Evolutionary conservation across 2,888 invertebrate species (phyloP), one percentile per base, ranked within the genome.

Genomic region (Deilephila elpenor): DNA sequence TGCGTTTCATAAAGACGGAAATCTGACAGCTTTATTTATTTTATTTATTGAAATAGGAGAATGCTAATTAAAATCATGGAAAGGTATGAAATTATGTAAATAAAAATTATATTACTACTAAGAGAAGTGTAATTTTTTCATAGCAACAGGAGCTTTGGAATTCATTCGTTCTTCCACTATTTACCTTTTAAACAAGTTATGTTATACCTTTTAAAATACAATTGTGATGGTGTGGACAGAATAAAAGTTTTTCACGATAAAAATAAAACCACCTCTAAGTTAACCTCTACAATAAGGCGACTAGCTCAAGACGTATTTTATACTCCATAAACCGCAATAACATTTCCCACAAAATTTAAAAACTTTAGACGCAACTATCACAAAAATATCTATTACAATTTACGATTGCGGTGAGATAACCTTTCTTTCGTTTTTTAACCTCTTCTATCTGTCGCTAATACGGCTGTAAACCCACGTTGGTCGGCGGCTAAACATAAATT

Each of bases 401-500:
- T 37, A 62, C 62, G 37, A 62, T n/a, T 37, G 19, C 34, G 64
- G 5, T 20, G 25, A 4, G 51, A 20, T 44, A 20, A 29, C 25
- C 7, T 51, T 25, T 51, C 67, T 51, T 64, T 44, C 20, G 44
- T 25, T 11, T 17, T 37, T 17, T 64, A 64, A 67, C 51, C 51
- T 56, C n/a, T 59, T 59, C 59, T 73, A 56, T 67, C 72, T 67
- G 32, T 64, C 51, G 44, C 53, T 17, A 25, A 59, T 59, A 59
- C 32, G 6, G 64, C 60, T 78, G 75, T 80, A 80, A 81, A 78
- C 75, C 83, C 78, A 81, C 78, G 79, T 82, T 84, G 67, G 73
- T 75, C 37, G 25, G 67, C 62, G 78, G 80, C 82, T 86, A 83
- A 77, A 78, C 83, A 86, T 88, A 88, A 89, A 88, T 88, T 85